Conservation (phyloP, 2,113 vertebrate genomes). For the Xiphophorus maculatus region DNA sequence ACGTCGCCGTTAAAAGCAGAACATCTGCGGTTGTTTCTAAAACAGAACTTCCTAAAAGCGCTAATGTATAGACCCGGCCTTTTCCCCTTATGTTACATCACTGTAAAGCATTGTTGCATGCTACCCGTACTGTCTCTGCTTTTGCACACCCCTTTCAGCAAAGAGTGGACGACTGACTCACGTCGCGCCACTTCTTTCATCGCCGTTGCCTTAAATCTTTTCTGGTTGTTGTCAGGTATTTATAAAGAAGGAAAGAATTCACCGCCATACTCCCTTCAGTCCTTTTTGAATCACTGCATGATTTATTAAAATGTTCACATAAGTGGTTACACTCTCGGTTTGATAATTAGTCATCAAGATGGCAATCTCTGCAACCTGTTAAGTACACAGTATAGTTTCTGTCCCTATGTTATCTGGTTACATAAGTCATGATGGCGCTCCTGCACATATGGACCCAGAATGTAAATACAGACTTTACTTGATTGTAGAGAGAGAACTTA, state of each 20-base stretch:
- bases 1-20: not conserved
- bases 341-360: not conserved
- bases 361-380: slow-evolving; percentile 1
- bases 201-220: not conserved
- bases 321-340: not conserved
- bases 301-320: not conserved
- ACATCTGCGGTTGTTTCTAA: not conserved
- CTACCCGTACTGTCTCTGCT: not conserved
- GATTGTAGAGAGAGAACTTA: too few relatives aligned
- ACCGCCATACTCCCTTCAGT: not conserved
- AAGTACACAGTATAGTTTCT: not conserved
- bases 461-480: too few relatives aligned
- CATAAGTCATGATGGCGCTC: not conserved
- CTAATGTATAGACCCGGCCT: not conserved
- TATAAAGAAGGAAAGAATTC: not conserved
- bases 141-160: not conserved
- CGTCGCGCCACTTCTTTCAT: not conserved
- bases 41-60: not conserved
- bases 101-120: not conserved
- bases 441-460: not conserved
- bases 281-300: not conserved
- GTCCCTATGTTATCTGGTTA: not conserved
- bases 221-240: not conserved
- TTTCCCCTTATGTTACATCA: not conserved
- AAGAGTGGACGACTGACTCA: not conserved